Evolutionary conservation across 2,888 invertebrate species (phyloP).

Genomic region (Hyposoter dolosus): DNA sequence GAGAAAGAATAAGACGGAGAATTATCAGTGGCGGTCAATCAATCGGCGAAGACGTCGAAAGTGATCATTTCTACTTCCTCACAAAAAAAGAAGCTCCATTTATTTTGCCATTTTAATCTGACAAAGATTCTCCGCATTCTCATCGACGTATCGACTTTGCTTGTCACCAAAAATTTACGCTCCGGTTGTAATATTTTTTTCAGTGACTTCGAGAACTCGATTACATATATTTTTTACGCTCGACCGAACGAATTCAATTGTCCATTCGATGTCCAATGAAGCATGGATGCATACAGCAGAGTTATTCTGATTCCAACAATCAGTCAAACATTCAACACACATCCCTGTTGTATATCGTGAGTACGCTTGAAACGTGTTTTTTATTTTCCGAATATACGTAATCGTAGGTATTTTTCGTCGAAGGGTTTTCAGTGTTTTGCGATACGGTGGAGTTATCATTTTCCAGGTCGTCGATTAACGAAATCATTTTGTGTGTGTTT

Average conservation of each 20-base stretch:
- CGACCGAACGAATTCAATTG: constrained; percentile 6
- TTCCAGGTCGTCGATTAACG: constrained; percentile 30
- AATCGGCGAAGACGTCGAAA: constrained; percentile 46
- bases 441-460: background rate
- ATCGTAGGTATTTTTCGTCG: constrained; percentile 31
- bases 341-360: background rate
- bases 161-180: constrained; percentile 2
- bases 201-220: background rate
- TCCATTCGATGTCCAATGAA: constrained; percentile 7
- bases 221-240: constrained; percentile 30
- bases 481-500: background rate
- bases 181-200: constrained; percentile 1
- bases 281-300: background rate
- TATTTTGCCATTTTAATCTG: background rate
- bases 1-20: constrained; percentile 15
- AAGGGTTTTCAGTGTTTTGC: background rate
- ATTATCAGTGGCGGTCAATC: constrained; percentile 58
- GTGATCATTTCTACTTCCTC: constrained; percentile 11
- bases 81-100: constrained; percentile 11
- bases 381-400: background rate
- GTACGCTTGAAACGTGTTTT: background rate
- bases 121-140: background rate
- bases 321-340: constrained; percentile 8
- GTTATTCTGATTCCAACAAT: constrained; percentile 19
- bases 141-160: constrained; percentile 20